phyloP scores from a whole-genome alignment of 2,888 invertebrate genomes.

The Aleiodes alternator region DNA sequence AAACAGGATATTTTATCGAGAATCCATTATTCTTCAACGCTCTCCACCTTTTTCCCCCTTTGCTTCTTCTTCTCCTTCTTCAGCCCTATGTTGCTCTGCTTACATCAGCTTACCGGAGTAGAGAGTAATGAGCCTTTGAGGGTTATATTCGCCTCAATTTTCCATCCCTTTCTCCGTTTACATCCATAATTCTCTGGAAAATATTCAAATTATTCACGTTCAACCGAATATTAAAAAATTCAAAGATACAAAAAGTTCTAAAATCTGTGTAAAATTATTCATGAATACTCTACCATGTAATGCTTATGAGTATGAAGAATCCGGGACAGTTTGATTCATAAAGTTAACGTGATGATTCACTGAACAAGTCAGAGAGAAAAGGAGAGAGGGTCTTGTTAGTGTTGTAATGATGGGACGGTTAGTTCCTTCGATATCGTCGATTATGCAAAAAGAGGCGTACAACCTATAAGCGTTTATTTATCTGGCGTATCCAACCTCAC shows the following conservation, averaged over 20 bases:
- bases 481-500: conserved; percentile 18
- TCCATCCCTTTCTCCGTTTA: background rate
- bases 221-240: too few species aligned
- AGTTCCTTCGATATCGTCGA: conserved; percentile 26
- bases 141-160: background rate
- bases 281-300: too few species aligned
- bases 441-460: conserved; percentile 25
- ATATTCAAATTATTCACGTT: too few species aligned
- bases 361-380: too few species aligned
- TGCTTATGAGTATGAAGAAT: too few species aligned
- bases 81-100: background rate
- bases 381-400: too few species aligned
- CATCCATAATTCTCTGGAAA: too few species aligned
- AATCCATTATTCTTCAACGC: conserved; percentile 5
- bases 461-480: conserved; percentile 24
- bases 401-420: too few species aligned
- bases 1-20: conserved; percentile 12
- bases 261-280: too few species aligned
- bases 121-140: conserved; percentile 10
- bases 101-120: background rate
- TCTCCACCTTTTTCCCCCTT: background rate
- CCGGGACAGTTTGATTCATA: too few species aligned
- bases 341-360: too few species aligned
- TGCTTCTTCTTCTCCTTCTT: background rate
- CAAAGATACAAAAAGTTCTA: too few species aligned